Conservation (phyloP, 2,113 vertebrate genomes). For the Pituophis catenifer region DNA sequence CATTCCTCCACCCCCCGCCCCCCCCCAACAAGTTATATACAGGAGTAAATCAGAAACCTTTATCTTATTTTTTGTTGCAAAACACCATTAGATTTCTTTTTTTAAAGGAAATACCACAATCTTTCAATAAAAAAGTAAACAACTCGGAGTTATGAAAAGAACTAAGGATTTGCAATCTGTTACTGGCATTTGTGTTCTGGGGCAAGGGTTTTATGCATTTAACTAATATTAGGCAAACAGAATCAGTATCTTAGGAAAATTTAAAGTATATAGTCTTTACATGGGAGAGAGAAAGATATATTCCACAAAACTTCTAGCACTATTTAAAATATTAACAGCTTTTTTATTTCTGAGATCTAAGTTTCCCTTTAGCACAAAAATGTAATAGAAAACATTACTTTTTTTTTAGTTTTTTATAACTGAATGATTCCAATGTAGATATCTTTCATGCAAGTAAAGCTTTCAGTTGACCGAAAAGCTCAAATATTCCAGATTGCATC, state of each 20-base stretch:
- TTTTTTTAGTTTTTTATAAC: background rate
- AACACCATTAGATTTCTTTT: background rate
- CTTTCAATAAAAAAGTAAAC: background rate
- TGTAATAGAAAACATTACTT: background rate
- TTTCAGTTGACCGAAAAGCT: background rate
- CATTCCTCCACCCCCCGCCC: background rate
- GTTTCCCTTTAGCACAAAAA: background rate
- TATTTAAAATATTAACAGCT: background rate
- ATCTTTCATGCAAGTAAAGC: background rate
- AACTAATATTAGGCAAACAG: conserved; percentile 19
- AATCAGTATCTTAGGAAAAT: conserved; percentile 31
- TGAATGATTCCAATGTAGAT: background rate
- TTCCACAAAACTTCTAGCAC: background rate
- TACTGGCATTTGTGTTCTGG: conserved; percentile 31
- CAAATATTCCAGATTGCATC: background rate
- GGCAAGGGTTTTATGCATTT: conserved; percentile 17
- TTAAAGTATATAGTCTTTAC: background rate
- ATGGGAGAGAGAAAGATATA: background rate
- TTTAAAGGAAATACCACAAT: background rate
- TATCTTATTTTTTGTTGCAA: background rate
- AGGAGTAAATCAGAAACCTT: background rate
- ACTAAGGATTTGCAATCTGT: background rate
- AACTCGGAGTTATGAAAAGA: background rate
- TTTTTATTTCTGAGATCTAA: background rate
- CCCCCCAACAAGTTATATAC: background rate